These are phyloP conservation scores for Parapristionchus giblindavisi DNA, from an alignment of 2,888 invertebrate species.

Conservation along the genomic window DNA sequence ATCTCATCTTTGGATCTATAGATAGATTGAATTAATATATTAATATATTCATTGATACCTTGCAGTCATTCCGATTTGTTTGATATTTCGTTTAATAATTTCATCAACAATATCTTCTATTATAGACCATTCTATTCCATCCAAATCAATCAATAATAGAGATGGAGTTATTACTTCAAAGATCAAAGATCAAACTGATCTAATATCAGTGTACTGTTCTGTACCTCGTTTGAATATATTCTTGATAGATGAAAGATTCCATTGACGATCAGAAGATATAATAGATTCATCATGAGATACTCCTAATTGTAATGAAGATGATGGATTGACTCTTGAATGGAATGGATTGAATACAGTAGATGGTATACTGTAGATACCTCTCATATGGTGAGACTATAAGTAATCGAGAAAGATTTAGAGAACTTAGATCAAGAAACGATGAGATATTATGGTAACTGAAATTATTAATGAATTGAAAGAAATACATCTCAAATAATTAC, in stretches of 20 bases:
- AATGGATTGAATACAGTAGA: neutral
- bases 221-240: conserved; percentile 18
- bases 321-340: neutral
- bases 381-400: conserved; percentile 8
- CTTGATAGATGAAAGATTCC: conserved; percentile 12
- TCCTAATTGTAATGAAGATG: neutral
- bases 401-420: neutral
- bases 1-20: too few species aligned
- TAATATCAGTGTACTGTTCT: neutral
- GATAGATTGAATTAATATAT: neutral
- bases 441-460: conserved; percentile 1
- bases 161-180: conserved; percentile 6
- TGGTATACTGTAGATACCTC: neutral
- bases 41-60: neutral
- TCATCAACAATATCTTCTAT: conserved; percentile 13
- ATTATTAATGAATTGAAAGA: neutral
- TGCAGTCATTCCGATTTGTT: neutral
- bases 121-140: conserved; percentile 16
- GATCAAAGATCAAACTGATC: neutral
- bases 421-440: neutral
- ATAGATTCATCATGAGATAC: conserved; percentile 27
- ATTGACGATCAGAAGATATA: conserved; percentile 15
- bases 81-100: neutral
- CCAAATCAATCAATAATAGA: conserved; percentile 14
- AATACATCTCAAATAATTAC: neutral